Percentiles rank a stretch among this genome's conserved stretches.
Evolutionary conservation across 1,140 invertebrate species (phyloP).

Genomic region (Maniola jurtina): DNA sequence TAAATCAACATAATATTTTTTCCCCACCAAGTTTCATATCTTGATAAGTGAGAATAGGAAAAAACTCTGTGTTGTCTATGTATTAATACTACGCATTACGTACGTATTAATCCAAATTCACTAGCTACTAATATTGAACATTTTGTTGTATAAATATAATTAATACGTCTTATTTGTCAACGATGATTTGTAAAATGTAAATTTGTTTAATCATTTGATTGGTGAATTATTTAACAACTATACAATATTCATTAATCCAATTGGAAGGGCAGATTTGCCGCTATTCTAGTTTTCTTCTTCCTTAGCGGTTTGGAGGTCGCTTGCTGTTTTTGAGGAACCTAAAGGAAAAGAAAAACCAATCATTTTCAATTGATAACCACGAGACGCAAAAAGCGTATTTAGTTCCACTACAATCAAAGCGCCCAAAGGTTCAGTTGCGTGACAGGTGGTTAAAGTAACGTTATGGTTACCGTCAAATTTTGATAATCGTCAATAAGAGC

Average conservation of each 20-base stretch:
- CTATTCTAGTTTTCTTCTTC: constrained; percentile 77
- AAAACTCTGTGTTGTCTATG: not conserved
- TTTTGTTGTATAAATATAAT: constrained; percentile 4
- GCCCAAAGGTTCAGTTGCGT: too few relatives aligned
- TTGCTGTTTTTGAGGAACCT: constrained; percentile 48
- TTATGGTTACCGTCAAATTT: too few relatives aligned
- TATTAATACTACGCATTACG: not conserved
- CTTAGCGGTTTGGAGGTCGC: constrained; percentile 38
- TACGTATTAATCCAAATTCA: constrained; percentile 14
- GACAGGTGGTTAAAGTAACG: too few relatives aligned
- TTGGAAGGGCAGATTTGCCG: constrained; percentile 77
- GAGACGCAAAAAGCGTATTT: too few relatives aligned
- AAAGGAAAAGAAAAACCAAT: constrained; percentile 14
- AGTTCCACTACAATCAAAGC: not conserved
- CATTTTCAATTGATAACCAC: not conserved
- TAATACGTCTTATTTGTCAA: not conserved
- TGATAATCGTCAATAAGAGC: too few relatives aligned
- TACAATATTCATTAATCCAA: constrained; percentile 40
- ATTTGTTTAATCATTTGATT: constrained; percentile 5
- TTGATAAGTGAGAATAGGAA: not conserved
- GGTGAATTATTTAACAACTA: not conserved
- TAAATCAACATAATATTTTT: too few relatives aligned
- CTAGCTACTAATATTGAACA: constrained; percentile 14
- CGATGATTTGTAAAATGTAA: constrained; percentile 7
- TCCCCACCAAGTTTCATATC: not conserved